Evolutionary conservation across 2,797 vertebrate genomes (phyloP), one percentile per base, ranked within the genome.

Genomic region (Nyctibius grandis): DNA sequence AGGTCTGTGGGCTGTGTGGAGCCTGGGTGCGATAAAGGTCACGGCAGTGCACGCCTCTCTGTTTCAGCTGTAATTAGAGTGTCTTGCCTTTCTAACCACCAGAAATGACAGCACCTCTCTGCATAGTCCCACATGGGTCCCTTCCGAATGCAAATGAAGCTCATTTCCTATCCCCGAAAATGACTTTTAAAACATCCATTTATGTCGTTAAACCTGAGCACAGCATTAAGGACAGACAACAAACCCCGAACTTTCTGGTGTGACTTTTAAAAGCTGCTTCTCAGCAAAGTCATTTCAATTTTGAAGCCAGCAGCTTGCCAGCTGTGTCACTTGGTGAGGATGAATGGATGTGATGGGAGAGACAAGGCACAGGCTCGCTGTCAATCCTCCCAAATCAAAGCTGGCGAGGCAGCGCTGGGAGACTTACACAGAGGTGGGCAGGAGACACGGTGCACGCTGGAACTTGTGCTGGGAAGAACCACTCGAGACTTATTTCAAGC

Each of bases 61-160:
- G 7, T 26, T 34, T 54, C 61, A 9, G 12, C 44, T 22, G n/a
- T 48, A 12, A 70, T 70, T 42, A n/a, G 56, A 33, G 45, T 9
- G 3, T 33, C 79, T 36, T 2, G 4, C 57, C 19, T 19, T 50
- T 50, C 31, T 2, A 6, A 3, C 25, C 12, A 12, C 45, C 57
- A 17, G 48, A 51, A 21, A 26, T 0, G 11, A 3, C 33, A 11
- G 13, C 3, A 2, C 42, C 63, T 44, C 45, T 48, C 6, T 8
- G 53, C 53, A 1, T 2, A 2, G 16, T 12, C 19, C n/a, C 19
- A 3, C 38, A 5, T 3, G 26, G 54, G 18, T 3, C 26, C n/a
- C 26, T 47, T 31, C 9, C 6, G 25, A 34, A 53, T 17, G 76
- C 65, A 54, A 51, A 69, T 1, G 29, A 14, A 63, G 53, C 36